Base-by-base conservation (phyloP, 30 jellyfish, hydroid and myxozoan genomes). In the Pelagia noctiluca region DNA sequence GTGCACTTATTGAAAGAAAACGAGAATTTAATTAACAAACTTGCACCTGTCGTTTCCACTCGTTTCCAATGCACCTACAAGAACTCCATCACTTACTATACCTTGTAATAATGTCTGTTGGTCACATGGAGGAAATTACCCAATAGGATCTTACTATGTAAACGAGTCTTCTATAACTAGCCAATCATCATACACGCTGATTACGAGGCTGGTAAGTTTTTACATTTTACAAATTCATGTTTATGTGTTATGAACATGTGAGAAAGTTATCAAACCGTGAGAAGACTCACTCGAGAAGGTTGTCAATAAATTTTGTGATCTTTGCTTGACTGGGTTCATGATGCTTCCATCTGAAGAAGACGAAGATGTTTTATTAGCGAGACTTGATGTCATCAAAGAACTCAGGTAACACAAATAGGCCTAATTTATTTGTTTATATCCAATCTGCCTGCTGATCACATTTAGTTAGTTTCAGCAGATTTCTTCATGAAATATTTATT, bases 21-120 rank as follows among this genome's bases (percentile, higher is more conserved):
- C 82, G 86, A 53, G 92, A 66, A 68, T 68, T 82, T 82, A 69
- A 82, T 82, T 82, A 82, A 82, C 76, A 82, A 63, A 24, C 25
- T 31, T 69, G 82, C 92, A 82, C 92, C 92, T 82, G 92, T 69
- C n/a, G n/a, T n/a, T n/a, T n/a, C n/a, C n/a, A n/a, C 69, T 13
- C 25, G 11, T 11, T 47, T 11, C 11, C 61, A 8, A 19, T 8
- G 16, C 61, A 47, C 19, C 19, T 47, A 19, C 61, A 8, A 8
- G 11, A 72, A 13, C 30, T 72, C 29, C n/a, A 28, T 46, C 84
- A 72, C 35, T 71, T 71, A 72, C 47, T 72, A 23, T 34, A 26
- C 13, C 66, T 37, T 22, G 16, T 72, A 5, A 11, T 16, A 35
- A 28, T 12, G 29, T 3, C 60, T 3, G 50, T 1, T 22, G 50